Evolutionary conservation across 1,140 invertebrate species (phyloP), one percentile per base, ranked within the genome.

Genomic region (Druon quercuslanigerum): DNA sequence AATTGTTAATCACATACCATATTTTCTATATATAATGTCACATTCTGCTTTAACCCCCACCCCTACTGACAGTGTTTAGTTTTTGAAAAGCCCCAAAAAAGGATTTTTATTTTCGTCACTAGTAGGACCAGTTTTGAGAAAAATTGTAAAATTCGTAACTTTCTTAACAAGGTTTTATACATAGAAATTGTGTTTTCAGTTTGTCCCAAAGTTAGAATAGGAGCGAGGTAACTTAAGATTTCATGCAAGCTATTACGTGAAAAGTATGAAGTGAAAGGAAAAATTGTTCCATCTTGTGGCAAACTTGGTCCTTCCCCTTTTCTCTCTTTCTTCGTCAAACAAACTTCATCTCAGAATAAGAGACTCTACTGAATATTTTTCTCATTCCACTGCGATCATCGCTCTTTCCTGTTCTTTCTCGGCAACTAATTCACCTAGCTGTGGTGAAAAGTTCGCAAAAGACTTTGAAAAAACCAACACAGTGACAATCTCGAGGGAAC

Each of bases 161-260:
- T 66, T 66, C 40, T 66, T 66, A 66, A 66, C 60, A 66, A 66
- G 25, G 33, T 46, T 66, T 66, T 40, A 66, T 40, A 33, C 60
- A 66, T 40, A 66, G 60, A 66, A 66, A 66, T 66, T 66, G 60
- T 66, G 60, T 66, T 66, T 66, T 66, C 60, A 66, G 60, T 66
- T 66, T 66, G 60, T 46, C 14, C 33, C 60, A 46, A 40, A 66
- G 60, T 66, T 66, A 71, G 52, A 75, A 51, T 73, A 72, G 50
- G 70, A 76, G 73, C 76, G 51, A 17, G 75, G 72, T 79, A 88
- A 88, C 85, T 88, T 82, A 20, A 82, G 84, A 88, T 89, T 88
- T 89, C 87, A 87, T 87, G 86, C 86, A 89, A 87, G 87, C 78
- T 83, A 85, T 87, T 84, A 81, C 80, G 79, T 74, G 80, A 86